Evolutionary conservation across 2,113 vertebrate species (phyloP), one percentile per base, ranked within the genome.

Genomic region (Gavialis gangeticus): DNA sequence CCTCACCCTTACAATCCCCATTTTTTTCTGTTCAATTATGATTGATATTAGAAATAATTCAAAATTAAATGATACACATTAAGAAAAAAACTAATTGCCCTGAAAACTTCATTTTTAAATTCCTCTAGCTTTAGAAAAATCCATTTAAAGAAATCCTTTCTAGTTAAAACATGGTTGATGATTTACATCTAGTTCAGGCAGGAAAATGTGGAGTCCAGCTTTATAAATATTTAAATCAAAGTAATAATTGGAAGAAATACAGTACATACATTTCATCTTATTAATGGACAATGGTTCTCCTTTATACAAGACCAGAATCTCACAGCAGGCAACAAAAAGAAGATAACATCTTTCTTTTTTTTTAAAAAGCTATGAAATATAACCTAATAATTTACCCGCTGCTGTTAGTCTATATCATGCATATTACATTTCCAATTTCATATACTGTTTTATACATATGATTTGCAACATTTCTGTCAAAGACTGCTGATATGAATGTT

Each of bases 201-300:
- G 69, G 25, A 94, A 95, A 96, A 95, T 94, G 67, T 93, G 55
- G 81, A 94, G 67, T 95, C 82, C 91, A 88, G 67, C 64, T 97
- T 97, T 94, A 96, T 97, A 97, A 97, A 97, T 97, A 97, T 97
- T 98, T 94, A 95, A 94, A 80, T 84, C 66, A 91, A 83, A 88
- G 85, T 86, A 94, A 95, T 95, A 97, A 97, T 83, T 91, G 59
- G 66, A 97, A 97, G 58, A 96, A 96, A 92, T 92, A 56, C 46
- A 87, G 87, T 88, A 88, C 57, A 62, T 88, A 79, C 7, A 81
- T 94, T 96, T 86, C 54, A 90, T 96, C 73, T 94, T 88, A 79
- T 94, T 95, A 97, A 92, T 94, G 84, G 66, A 60, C 60, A 93
- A 76, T 87, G 73, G 80, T 94, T 94, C 64, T 91, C 71, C 95